These are phyloP conservation scores for Sialis fuliginosa DNA, from an alignment of 2,888 invertebrate species.

Conservation along the genomic window DNA sequence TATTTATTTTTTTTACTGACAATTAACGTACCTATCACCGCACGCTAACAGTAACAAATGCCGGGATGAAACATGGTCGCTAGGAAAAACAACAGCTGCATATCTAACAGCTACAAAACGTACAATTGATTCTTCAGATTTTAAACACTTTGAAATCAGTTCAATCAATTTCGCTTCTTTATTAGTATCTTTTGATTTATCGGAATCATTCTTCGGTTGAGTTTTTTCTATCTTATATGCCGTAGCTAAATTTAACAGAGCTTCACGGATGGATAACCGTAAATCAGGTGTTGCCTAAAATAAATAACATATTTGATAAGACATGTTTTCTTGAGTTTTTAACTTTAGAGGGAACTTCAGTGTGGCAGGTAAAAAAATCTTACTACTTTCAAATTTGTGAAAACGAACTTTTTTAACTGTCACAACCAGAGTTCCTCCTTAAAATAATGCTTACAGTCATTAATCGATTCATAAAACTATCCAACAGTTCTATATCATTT, in stretches of 20 bases:
- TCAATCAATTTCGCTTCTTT: constrained; percentile 24
- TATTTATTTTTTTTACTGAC: not conserved
- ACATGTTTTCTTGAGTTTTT: too few relatives aligned
- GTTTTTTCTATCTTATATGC: constrained; percentile 32
- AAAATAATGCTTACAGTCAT: constrained; percentile 20
- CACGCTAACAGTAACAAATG: constrained; percentile 66
- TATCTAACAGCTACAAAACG: constrained; percentile 72
- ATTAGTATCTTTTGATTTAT: constrained; percentile 19
- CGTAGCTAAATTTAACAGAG: constrained; percentile 46
- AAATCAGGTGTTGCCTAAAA: constrained; percentile 31
- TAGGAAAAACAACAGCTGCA: constrained; percentile 63
- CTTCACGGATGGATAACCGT: constrained; percentile 47
- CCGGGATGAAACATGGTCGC: constrained; percentile 63
- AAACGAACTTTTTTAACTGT: not conserved
- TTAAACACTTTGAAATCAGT: constrained; percentile 54
- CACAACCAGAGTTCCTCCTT: too few relatives aligned
- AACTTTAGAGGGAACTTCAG: not conserved
- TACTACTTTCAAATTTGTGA: not conserved
- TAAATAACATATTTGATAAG: not conserved
- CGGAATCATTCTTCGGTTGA: constrained; percentile 21
- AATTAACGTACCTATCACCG: constrained; percentile 49
- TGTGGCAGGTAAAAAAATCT: not conserved
- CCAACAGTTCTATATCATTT: constrained; percentile 41
- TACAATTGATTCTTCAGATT: constrained; percentile 59
- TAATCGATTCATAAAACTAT: constrained; percentile 30